Percentiles rank a stretch among this genome's conserved stretches.
These are phyloP conservation scores for Melinopterus prodromus DNA, from an alignment of 2,888 invertebrate genomes.

Conservation along the genomic window DNA sequence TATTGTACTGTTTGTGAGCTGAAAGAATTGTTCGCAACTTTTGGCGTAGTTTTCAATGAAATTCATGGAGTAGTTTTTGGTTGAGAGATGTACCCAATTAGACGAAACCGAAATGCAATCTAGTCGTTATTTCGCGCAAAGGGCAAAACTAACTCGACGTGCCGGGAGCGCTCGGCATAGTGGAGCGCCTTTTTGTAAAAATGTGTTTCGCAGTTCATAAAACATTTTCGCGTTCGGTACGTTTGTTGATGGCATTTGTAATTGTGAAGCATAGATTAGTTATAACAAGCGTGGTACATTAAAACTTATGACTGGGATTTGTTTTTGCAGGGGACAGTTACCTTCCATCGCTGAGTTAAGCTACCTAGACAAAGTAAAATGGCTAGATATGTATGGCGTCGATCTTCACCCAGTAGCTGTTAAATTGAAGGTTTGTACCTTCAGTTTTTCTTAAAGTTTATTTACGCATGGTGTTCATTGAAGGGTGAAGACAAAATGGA, in stretches of 20 bases:
- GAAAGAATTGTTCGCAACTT: not conserved
- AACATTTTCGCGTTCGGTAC: not conserved
- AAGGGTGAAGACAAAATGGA: slow-evolving; percentile 97
- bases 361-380: slow-evolving; percentile 97
- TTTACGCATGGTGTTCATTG: slow-evolving; percentile 11
- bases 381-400: slow-evolving; percentile 98
- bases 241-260: not conserved
- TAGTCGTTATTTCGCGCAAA: not conserved
- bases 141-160: not conserved
- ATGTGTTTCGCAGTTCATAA: not conserved
- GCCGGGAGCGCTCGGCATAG: not conserved
- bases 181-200: not conserved
- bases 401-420: slow-evolving; percentile 97
- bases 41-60: not conserved
- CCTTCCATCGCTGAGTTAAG: slow-evolving; percentile 93
- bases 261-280: too few relatives aligned
- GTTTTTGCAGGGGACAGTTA: slow-evolving; percentile 76
- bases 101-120: not conserved
- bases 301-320: slow-evolving; percentile 25
- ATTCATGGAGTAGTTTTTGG: not conserved
- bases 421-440: slow-evolving; percentile 50
- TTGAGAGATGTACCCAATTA: not conserved
- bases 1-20: not conserved
- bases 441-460: slow-evolving; percentile 11
- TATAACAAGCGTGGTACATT: not conserved